phyloP scores from a whole-genome alignment of 2,113 vertebrate genomes.

The Emydocephalus ijimae region DNA sequence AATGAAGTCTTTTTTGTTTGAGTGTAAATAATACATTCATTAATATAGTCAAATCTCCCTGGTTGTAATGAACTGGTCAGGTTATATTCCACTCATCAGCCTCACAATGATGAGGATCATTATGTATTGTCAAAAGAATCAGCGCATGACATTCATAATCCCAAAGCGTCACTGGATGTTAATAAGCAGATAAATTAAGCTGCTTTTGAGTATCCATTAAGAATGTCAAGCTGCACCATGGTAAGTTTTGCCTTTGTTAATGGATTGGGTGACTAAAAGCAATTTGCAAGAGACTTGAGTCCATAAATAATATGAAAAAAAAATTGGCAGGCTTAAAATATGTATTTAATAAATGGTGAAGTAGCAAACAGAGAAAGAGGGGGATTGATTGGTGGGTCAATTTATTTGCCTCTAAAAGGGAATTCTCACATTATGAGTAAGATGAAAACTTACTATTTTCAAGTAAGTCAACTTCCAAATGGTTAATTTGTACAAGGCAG shows the following conservation, averaged over 20 bases:
- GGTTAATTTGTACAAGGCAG: background rate
- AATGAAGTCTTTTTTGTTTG: slow-evolving; percentile 6
- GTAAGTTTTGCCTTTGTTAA: slow-evolving; percentile 50
- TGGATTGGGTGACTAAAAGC: slow-evolving; percentile 44
- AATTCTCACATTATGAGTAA: background rate
- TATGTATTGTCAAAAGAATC: slow-evolving; percentile 54
- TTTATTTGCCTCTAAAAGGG: background rate
- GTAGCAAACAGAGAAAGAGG: background rate
- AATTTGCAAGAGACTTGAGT: slow-evolving; percentile 23
- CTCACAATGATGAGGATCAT: slow-evolving; percentile 54
- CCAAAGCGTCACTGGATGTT: slow-evolving; percentile 26
- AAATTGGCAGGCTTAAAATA: background rate
- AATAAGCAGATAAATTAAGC: slow-evolving; percentile 53
- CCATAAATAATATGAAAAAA: background rate
- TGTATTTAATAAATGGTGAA: background rate
- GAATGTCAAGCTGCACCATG: slow-evolving; percentile 43
- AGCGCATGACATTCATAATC: slow-evolving; percentile 46
- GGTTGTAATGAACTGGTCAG: slow-evolving; percentile 50
- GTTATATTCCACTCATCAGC: slow-evolving; percentile 46
- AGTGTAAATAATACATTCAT: slow-evolving; percentile 48
- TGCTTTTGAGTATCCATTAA: slow-evolving; percentile 51
- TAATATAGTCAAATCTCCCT: slow-evolving; percentile 34
- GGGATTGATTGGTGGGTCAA: rapidly evolving
- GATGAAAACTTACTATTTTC: background rate
- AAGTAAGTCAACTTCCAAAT: background rate